A percentile compares a stretch with the other conserved stretches of the same genome.
These are phyloP conservation scores for Nymphicus hollandicus DNA, from an alignment of 2,113 vertebrate species.

Conservation along the genomic window DNA sequence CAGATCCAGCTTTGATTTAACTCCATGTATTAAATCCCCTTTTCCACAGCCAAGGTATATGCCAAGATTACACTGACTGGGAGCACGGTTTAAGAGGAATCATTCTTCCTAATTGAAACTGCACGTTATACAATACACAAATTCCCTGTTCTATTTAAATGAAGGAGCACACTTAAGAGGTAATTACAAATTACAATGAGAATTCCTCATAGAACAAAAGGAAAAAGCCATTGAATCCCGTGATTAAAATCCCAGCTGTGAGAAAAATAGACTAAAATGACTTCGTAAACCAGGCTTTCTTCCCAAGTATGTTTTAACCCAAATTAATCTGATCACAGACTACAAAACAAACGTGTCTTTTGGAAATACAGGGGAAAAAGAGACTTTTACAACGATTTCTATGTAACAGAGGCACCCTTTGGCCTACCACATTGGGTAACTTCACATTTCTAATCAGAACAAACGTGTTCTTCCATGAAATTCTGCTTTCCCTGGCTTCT, in stretches of 20 bases:
- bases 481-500: not conserved
- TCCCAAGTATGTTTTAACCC: not conserved
- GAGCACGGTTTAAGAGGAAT: not conserved
- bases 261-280: not conserved
- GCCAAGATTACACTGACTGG: not conserved
- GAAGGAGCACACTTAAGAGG: not conserved
- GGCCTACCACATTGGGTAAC: not conserved
- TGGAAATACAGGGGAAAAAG: not conserved
- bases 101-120: not conserved
- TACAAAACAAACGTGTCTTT: not conserved
- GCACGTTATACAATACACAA: not conserved
- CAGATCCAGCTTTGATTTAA: not conserved
- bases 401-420: not conserved
- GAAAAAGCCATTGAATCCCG: not conserved
- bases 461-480: not conserved
- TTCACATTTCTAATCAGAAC: not conserved
- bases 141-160: not conserved
- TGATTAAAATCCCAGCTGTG: not conserved
- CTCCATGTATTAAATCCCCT: not conserved
- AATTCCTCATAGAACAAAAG: not conserved
- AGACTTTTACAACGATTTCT: not conserved
- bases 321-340: not conserved
- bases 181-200: not conserved
- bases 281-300: not conserved
- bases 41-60: not conserved